Evolutionary conservation across 2,113 vertebrate species (phyloP).

Genomic region (Talpa occidentalis): DNA sequence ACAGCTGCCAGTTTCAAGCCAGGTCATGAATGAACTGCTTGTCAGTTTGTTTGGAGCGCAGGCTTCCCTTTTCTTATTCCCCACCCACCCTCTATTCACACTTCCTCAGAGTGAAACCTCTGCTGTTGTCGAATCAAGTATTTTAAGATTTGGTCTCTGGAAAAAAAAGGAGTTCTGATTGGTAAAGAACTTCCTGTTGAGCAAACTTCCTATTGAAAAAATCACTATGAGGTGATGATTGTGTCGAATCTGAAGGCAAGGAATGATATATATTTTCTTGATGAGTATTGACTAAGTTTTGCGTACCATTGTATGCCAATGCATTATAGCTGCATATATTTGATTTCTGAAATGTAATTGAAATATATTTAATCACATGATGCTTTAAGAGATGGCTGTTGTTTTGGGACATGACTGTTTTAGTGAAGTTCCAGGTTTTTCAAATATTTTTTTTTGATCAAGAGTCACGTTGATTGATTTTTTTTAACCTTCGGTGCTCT

Average conservation of each 20-base stretch:
- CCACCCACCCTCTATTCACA: background rate
- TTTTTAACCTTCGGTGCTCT: background rate
- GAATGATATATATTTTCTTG: background rate
- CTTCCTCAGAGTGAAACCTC: background rate
- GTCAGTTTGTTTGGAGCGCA: background rate
- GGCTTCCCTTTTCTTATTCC: background rate
- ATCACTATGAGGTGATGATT: background rate
- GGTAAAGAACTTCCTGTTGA: constrained; percentile 47
- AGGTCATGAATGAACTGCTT: constrained; percentile 64
- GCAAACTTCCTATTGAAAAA: constrained; percentile 25
- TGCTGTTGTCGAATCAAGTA: background rate
- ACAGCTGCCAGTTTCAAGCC: constrained; percentile 27
- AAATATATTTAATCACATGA: background rate
- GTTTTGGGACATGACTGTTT: background rate
- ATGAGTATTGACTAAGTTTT: constrained; percentile 7
- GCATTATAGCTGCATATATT: background rate
- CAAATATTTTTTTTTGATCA: background rate
- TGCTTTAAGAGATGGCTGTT: background rate
- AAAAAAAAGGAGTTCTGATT: background rate
- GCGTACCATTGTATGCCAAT: background rate
- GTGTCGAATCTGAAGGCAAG: background rate
- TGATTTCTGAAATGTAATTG: background rate
- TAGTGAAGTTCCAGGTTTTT: background rate
- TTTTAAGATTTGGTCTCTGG: constrained; percentile 13
- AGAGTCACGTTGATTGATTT: background rate